Evolutionary conservation across 2,113 vertebrate species (phyloP).

Genomic region (Cinclus cinclus): DNA sequence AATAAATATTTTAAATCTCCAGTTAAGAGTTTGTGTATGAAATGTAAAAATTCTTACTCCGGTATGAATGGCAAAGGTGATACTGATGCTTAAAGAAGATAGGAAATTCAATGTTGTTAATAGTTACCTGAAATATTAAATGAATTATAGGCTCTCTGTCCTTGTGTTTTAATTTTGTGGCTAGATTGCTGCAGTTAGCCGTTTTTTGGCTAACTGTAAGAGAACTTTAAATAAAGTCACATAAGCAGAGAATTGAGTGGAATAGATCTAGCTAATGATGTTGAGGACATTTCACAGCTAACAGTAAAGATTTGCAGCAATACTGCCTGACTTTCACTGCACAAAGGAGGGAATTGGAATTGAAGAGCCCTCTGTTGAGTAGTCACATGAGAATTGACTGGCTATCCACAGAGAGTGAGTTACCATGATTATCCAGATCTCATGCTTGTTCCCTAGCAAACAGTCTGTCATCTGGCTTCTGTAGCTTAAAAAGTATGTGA

Average conservation of each 20-base stretch:
- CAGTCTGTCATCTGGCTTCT: neutral
- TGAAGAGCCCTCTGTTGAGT: neutral
- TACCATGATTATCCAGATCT: neutral
- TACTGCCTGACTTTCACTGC: neutral
- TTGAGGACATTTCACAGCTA: neutral
- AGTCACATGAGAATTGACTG: neutral
- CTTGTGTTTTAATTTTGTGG: neutral
- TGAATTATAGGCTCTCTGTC: neutral
- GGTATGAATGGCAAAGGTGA: neutral
- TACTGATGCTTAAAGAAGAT: neutral
- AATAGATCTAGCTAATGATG: neutral
- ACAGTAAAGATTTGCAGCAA: neutral
- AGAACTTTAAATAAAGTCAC: neutral
- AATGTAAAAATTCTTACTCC: neutral
- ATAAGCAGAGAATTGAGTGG: neutral
- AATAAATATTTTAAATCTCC: constrained; percentile 34
- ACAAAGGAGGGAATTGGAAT: neutral
- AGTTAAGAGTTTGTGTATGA: neutral
- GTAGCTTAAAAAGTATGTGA: neutral
- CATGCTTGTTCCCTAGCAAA: neutral
- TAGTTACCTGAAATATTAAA: neutral
- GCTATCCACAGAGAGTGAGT: fast-evolving
- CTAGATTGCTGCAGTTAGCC: neutral
- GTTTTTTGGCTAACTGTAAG: neutral
- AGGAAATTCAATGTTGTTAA: neutral